Conservation (phyloP, 2,113 vertebrate genomes). For the Labeo rohita region DNA sequence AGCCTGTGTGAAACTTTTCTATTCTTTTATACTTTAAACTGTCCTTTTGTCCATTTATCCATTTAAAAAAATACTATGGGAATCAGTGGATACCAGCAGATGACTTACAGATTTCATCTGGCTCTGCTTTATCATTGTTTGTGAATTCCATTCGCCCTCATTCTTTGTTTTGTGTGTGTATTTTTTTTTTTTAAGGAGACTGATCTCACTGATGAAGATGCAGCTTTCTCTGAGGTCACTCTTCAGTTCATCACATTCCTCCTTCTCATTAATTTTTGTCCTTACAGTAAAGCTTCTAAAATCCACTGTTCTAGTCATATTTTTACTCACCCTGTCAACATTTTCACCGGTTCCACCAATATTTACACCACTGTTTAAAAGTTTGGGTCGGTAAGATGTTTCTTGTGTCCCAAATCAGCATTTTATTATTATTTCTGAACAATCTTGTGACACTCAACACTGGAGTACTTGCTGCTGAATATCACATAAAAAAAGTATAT, state of each 20-base stretch:
- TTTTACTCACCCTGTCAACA: not conserved
- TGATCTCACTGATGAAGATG: conserved; percentile 58
- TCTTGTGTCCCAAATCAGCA: not conserved
- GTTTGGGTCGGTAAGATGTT: not conserved
- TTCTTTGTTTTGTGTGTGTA: not conserved
- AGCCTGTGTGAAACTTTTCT: not conserved
- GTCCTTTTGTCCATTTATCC: not conserved
- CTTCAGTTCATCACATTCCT: conserved; percentile 32
- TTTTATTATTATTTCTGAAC: not conserved
- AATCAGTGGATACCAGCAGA: not conserved
- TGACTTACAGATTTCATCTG: not conserved
- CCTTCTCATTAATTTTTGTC: not conserved
- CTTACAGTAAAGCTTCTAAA: conserved; percentile 15
- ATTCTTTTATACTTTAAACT: not conserved
- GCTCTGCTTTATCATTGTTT: not conserved
- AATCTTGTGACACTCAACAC: not conserved
- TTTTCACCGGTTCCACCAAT: not conserved
- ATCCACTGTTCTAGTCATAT: not conserved
- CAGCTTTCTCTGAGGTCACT: conserved; percentile 61
- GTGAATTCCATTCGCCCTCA: not conserved
- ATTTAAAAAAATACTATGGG: too few species aligned
- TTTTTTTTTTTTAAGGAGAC: conserved; percentile 49
- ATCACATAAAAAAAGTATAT: too few species aligned
- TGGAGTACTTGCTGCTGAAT: not conserved
- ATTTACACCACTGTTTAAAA: not conserved